phyloP scores from a whole-genome alignment of 2,888 invertebrate species.

The Trissonchulus latispiculum region DNA sequence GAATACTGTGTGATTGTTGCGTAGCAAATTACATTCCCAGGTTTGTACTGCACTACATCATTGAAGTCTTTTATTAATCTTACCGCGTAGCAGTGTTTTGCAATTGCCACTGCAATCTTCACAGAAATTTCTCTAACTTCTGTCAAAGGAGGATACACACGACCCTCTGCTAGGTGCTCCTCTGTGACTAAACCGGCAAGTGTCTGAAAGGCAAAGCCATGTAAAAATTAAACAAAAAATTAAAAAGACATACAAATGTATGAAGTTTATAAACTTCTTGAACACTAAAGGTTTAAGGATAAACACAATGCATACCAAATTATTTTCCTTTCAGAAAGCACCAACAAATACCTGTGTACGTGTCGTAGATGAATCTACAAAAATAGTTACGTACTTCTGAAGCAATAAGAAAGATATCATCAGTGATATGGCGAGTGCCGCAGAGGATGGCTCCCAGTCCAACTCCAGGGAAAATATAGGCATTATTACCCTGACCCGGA shows the following conservation, averaged over 20 bases:
- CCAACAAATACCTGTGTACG: no score
- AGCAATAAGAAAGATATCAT: slow-evolving; percentile 83
- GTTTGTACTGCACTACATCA: no score
- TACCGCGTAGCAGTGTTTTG: slow-evolving; percentile 67
- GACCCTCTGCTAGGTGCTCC: slow-evolving; percentile 66
- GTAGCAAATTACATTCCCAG: no score
- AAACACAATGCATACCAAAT: no score
- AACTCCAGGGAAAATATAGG: slow-evolving; percentile 89
- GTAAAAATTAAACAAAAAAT: no score
- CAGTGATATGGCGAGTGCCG: slow-evolving; percentile 81
- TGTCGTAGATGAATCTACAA: no score
- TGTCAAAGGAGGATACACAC: slow-evolving; percentile 79
- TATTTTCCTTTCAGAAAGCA: no score
- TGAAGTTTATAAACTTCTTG: no score
- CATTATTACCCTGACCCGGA: slow-evolving; percentile 95
- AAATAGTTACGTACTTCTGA: slow-evolving; percentile 68
- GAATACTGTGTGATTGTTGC: no score
- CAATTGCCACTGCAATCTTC: slow-evolving; percentile 68
- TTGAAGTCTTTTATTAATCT: no score
- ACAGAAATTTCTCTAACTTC: slow-evolving; percentile 74
- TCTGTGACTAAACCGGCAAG: slow-evolving; percentile 70
- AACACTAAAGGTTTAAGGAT: background rate
- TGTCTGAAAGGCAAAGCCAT: slow-evolving; percentile 52
- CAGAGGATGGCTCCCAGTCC: slow-evolving; percentile 86
- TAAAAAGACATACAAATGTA: no score